phyloP scores from a whole-genome alignment of 2,888 invertebrate species.

The Mellilla xanthometata region DNA sequence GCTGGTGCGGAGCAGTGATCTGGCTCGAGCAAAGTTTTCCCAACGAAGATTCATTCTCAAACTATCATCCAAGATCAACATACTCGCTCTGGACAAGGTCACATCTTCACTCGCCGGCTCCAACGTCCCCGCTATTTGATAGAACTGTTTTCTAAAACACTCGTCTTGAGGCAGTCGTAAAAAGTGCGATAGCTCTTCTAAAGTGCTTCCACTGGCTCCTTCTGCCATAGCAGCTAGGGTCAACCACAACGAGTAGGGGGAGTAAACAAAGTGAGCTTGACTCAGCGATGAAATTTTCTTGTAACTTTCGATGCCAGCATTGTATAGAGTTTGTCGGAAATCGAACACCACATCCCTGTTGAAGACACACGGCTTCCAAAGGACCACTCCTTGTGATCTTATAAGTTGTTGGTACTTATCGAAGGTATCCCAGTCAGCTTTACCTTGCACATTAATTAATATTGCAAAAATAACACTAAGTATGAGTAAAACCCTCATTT shows the following conservation, averaged over 20 bases:
- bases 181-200: slow-evolving; percentile 25
- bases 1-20: slow-evolving; percentile 20
- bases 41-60: slow-evolving; percentile 24
- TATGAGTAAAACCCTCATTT: slow-evolving; percentile 8
- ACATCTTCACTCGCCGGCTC: slow-evolving; percentile 25
- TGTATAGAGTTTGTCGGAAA: slow-evolving; percentile 17
- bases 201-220: slow-evolving; percentile 27
- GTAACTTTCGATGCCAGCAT: slow-evolving; percentile 13
- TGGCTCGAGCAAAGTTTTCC: slow-evolving; percentile 21
- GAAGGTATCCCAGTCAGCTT: slow-evolving; percentile 17
- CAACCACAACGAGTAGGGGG: slow-evolving; percentile 33
- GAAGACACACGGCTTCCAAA: slow-evolving; percentile 18
- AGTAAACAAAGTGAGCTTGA: slow-evolving; percentile 27
- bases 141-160: slow-evolving; percentile 30
- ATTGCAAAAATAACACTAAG: slow-evolving; percentile 2
- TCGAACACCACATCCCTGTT: slow-evolving; percentile 11
- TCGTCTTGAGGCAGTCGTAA: slow-evolving; percentile 29
- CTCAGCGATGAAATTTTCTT: slow-evolving; percentile 12
- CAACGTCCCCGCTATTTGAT: slow-evolving; percentile 26
- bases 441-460: slow-evolving; percentile 5
- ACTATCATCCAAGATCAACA: slow-evolving; percentile 27
- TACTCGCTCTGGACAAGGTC: slow-evolving; percentile 21
- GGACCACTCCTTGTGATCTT: slow-evolving; percentile 10
- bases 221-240: slow-evolving; percentile 33
- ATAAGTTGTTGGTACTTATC: slow-evolving; percentile 12